Base-by-base conservation (phyloP, 2,113 vertebrate species). In the Lophius piscatorius region DNA sequence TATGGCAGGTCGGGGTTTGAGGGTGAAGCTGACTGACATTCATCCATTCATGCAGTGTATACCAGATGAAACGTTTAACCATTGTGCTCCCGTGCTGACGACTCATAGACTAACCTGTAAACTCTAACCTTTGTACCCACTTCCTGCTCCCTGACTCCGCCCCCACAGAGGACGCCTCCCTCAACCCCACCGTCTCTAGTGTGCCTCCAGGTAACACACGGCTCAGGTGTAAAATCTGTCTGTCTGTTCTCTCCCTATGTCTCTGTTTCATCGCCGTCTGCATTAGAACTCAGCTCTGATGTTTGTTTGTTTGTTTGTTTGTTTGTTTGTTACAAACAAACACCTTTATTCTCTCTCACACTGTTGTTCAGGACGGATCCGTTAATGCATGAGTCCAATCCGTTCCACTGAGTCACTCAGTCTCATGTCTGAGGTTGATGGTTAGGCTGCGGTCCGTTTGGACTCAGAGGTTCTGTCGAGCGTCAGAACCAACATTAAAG, bases 161-260 rank as follows among this genome's bases (percentile, higher is more conserved):
- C 70, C 73, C 74, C 80, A 84, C 90, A 93, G 90, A 90, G 76
- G 86, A 90, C 77, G 86, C 79, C 69, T 81, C 78, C 74, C 72
- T 88, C 71, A 70, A 88, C 83, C 82, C 88, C 70, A 86, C 90
- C 80, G 73, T 90, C 50, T 83, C 78, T 91, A 92, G 88, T 88
- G 78, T 91, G 46, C 86, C 85, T 70, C 72, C 88, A 92, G 91
- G 92, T 92, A 92, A 92, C 75, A 68, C 51, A 51, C n/a, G 6
- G 31, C n/a, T 40, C 65, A 24, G 6, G 55, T 35, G 61, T 17
- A 21, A 71, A 44, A 14, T 62, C 23, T 60, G n/a, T 47, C 9
- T 46, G 20, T 35, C 6, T 54, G 28, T 41, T 41, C 18, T 8
- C 11, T 13, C 39, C 42, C 11, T 35, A 4, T 20, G 45, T 29